These are phyloP conservation scores for Coenonympha arcania DNA, from an alignment of 2,888 invertebrate genomes.

Conservation along the genomic window DNA sequence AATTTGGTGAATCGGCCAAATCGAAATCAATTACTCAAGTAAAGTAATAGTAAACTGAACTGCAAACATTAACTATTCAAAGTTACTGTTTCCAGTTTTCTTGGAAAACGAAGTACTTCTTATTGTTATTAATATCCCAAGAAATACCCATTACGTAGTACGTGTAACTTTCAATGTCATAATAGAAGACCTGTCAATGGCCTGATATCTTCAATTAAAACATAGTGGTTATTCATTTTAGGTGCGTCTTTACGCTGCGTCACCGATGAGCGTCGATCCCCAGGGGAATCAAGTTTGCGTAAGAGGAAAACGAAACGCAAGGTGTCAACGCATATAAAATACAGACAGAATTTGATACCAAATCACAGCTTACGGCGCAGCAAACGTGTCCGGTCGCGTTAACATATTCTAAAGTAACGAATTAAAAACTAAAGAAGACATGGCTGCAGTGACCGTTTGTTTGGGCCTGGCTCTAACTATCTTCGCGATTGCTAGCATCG, in stretches of 20 bases:
- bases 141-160: no score
- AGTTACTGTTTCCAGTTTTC: no score
- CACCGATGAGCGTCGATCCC: conserved; percentile 5
- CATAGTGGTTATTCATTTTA: neutral
- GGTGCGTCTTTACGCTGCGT: conserved; percentile 6
- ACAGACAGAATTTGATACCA: neutral
- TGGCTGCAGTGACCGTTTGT: neutral
- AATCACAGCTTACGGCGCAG: conserved; percentile 5
- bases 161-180: no score
- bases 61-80: no score
- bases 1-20: no score
- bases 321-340: conserved; percentile 2
- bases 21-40: no score
- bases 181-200: neutral
- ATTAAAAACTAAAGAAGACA: conserved; percentile 1
- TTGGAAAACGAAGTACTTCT: no score
- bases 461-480: neutral
- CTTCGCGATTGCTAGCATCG: neutral
- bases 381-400: conserved; percentile 7
- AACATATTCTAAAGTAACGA: neutral
- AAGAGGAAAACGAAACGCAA: conserved; percentile 6
- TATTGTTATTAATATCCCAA: no score
- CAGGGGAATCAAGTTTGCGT: conserved; percentile 5
- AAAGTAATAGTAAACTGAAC: no score
- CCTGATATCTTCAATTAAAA: neutral